Evolutionary conservation across 2,888 invertebrate genomes (phyloP).

Genomic region (Spisula subtruncata): DNA sequence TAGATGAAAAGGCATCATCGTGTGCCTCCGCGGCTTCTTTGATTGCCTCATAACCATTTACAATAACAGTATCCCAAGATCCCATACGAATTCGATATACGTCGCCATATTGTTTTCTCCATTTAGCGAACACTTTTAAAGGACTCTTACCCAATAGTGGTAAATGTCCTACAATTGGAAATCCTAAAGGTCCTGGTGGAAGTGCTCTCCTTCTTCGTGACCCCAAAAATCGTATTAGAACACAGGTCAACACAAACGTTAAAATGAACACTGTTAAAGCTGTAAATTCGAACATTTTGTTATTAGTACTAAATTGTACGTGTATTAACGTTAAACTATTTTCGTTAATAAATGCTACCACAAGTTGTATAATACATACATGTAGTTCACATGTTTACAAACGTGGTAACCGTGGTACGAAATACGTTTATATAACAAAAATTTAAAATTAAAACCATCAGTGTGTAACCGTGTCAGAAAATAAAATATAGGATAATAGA

Average conservation of each 20-base stretch:
- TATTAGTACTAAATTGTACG: neutral
- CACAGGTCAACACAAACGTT: neutral
- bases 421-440: too few relatives aligned
- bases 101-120: constrained; percentile 70
- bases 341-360: too few relatives aligned
- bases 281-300: constrained; percentile 24
- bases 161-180: constrained; percentile 75
- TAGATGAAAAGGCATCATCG: constrained; percentile 66
- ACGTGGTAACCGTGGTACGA: too few relatives aligned
- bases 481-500: too few relatives aligned
- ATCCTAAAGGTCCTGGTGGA: constrained; percentile 71
- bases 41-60: constrained; percentile 68
- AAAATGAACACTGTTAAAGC: neutral
- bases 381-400: too few relatives aligned
- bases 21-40: constrained; percentile 59
- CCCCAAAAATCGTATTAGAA: neutral
- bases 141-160: constrained; percentile 67
- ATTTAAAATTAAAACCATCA: too few relatives aligned
- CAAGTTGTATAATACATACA: too few relatives aligned
- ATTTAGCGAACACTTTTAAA: constrained; percentile 59
- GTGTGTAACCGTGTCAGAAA: too few relatives aligned
- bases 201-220: neutral
- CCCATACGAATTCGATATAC: constrained; percentile 72
- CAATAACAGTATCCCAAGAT: constrained; percentile 68
- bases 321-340: too few relatives aligned